These are phyloP conservation scores for Colaptes auratus DNA, from an alignment of 2,113 vertebrate genomes.

Conservation along the genomic window DNA sequence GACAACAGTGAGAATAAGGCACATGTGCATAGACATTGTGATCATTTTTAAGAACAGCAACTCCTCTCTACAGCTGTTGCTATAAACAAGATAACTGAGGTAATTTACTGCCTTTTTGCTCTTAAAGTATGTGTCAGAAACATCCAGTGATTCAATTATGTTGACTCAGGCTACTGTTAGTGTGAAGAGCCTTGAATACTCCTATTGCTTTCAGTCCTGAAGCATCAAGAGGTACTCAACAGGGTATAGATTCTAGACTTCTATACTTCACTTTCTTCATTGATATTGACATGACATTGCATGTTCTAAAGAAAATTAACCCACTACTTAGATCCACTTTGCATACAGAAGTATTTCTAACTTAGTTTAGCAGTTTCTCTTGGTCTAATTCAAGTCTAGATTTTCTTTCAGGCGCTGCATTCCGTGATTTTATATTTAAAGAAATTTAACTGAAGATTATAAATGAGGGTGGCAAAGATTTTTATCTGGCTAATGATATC, in stretches of 20 bases:
- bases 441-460: not conserved
- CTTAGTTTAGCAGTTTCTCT: not conserved
- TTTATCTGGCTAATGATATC: slow-evolving; percentile 31
- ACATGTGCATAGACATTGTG: not conserved
- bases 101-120: not conserved
- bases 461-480: not conserved
- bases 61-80: not conserved
- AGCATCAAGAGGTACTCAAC: not conserved
- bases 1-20: not conserved
- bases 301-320: not conserved
- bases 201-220: not conserved
- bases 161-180: not conserved
- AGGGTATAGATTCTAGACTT: not conserved
- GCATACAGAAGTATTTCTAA: not conserved
- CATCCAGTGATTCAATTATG: not conserved
- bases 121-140: not conserved
- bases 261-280: not conserved
- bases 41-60: not conserved
- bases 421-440: not conserved
- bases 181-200: not conserved
- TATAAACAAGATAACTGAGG: not conserved
- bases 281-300: not conserved
- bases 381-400: not conserved
- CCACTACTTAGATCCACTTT: not conserved
- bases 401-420: not conserved